These are phyloP conservation scores for Acipenser oxyrinchus DNA, from an alignment of 2,797 vertebrate genomes.

Conservation along the genomic window DNA sequence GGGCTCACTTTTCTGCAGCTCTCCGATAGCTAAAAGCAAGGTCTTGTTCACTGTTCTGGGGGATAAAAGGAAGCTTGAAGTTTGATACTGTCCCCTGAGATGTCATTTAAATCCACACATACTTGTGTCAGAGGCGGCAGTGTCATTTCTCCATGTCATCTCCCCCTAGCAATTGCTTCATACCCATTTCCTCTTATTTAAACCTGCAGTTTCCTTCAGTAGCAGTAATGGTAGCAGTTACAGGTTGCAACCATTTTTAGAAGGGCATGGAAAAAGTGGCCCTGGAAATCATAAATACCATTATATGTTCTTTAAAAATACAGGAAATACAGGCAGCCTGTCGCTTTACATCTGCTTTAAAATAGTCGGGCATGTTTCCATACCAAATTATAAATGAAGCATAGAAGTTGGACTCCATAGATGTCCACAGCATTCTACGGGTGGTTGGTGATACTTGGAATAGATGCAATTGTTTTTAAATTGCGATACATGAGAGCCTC, in stretches of 20 bases:
- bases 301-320: conserved; percentile 31
- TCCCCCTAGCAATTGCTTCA: neutral
- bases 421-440: too few relatives aligned
- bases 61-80: conserved; percentile 77
- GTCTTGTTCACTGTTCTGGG: conserved; percentile 70
- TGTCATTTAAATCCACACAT: conserved; percentile 59
- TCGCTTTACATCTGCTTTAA: conserved; percentile 50
- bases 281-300: too few relatives aligned
- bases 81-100: conserved; percentile 79
- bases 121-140: conserved; percentile 27
- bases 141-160: conserved; percentile 42
- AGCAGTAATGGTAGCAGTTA: too few relatives aligned
- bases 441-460: too few relatives aligned
- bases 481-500: too few relatives aligned
- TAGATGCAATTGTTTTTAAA: too few relatives aligned
- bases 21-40: conserved; percentile 58
- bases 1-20: conserved; percentile 64
- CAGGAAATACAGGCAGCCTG: conserved; percentile 37
- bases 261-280: too few relatives aligned
- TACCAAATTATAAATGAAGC: conserved; percentile 28
- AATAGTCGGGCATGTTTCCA: conserved; percentile 46
- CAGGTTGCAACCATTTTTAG: too few relatives aligned
- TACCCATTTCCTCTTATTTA: neutral
- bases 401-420: too few relatives aligned
- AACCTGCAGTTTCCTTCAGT: neutral